Base-by-base conservation (phyloP, 2,888 invertebrate species). In the Gymnocheta viridis region DNA sequence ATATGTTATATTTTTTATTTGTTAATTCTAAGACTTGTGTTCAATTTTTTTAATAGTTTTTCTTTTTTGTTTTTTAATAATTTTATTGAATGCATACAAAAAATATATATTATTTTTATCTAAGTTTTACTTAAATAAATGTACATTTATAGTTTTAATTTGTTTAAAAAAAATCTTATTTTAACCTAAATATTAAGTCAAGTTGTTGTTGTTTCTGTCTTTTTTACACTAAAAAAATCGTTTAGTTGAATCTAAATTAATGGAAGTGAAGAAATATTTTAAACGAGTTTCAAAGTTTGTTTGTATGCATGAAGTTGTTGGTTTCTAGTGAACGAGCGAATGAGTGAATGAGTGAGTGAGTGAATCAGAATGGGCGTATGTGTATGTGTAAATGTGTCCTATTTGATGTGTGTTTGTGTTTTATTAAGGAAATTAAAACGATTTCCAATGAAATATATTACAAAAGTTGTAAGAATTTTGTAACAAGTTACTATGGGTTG, bases 51-150 rank as follows among this genome's bases (percentile, higher is more conserved):
- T 32, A 51, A 22, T 60, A 54, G 4, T 19, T 54, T 51, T 32
- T n/a, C 9, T 47, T 69, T 29, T 17, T 29, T 44, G 5, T 14
- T 51, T 29, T 62, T 27, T 62, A 41, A 62, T 47, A 38, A 69
- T 78, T 47, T 47, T 76, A 80, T 66, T 58, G 70, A 84, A 81
- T 81, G 81, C 81, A 84, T 84, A 85, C 82, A 85, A 85, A 85
- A 85, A 82, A 78, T 85, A 82, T 85, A 73, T 54, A 54, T 54
- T 56, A 24, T 47, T 22, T 77, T 77, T 49, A 77, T 69, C 77
- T 77, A 77, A 73, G 62, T 69, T 73, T 78, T 27, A 69, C 51
- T 67, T 81, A 69, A 78, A 77, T 66, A 51, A 72, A 77, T 80
- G 7, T 73, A 80, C 80, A 84, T 67, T 84, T 67, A 51, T 62